phyloP scores from a whole-genome alignment of 2,797 vertebrate species.

The Iguana delicatissima region DNA sequence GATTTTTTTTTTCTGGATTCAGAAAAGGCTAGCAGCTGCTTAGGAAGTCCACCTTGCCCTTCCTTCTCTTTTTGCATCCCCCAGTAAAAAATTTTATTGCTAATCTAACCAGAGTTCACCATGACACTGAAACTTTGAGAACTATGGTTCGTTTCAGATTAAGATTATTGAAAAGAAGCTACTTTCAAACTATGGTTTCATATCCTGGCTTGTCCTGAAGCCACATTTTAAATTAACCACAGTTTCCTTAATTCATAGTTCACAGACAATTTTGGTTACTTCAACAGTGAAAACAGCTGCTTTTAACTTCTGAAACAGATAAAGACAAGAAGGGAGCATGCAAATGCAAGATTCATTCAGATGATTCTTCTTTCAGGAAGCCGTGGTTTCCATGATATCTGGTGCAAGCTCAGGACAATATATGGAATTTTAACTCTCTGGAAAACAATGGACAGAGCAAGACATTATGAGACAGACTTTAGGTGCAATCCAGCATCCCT shows the following conservation, averaged over 20 bases:
- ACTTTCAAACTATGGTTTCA: too few species aligned
- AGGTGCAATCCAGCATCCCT: too few species aligned
- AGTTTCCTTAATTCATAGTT: background rate
- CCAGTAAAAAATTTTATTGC: background rate
- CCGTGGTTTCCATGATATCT: background rate
- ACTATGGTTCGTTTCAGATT: too few species aligned
- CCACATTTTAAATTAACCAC: background rate
- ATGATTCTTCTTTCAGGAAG: background rate
- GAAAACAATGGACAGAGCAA: background rate
- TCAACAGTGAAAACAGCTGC: background rate
- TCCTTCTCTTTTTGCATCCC: background rate
- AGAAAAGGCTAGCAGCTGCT: background rate
- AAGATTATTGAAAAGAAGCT: too few species aligned
- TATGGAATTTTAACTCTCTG: background rate
- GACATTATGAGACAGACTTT: background rate
- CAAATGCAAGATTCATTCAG: background rate
- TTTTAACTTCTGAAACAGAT: background rate
- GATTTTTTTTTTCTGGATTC: background rate
- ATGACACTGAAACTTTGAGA: too few species aligned
- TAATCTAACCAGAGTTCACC: too few species aligned
- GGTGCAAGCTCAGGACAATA: background rate
- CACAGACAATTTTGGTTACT: background rate
- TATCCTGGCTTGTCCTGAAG: too few species aligned
- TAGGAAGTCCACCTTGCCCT: background rate
- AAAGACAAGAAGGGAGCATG: background rate